phyloP scores from a whole-genome alignment of 2,113 vertebrate genomes.

The Serranochromis macrocephalus region DNA sequence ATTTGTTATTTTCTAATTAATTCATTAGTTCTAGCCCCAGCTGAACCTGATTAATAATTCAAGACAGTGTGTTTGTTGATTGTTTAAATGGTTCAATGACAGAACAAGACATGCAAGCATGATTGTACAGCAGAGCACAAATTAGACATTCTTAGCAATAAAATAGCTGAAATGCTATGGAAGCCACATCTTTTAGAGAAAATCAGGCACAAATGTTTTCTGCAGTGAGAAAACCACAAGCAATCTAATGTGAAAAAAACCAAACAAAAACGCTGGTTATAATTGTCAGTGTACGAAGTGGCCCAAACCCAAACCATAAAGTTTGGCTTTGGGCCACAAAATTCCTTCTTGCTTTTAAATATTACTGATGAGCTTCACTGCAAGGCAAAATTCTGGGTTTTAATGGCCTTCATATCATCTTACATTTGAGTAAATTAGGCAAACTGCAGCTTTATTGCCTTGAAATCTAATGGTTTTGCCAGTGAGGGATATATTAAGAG shows the following conservation, averaged over 20 bases:
- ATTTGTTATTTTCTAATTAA: neutral
- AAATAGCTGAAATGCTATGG: neutral
- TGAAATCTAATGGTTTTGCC: neutral
- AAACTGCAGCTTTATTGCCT: neutral
- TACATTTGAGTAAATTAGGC: slow-evolving; percentile 4
- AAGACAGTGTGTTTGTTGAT: neutral
- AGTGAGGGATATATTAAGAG: neutral
- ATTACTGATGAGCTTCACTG: neutral
- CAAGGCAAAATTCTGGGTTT: neutral
- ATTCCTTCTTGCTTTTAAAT: neutral
- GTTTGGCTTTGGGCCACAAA: neutral
- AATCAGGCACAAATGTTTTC: neutral
- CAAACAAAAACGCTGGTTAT: neutral
- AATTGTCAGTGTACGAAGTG: neutral
- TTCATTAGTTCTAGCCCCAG: neutral
- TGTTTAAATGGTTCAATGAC: neutral
- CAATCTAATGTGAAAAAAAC: neutral
- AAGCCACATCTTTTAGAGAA: neutral
- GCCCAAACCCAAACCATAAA: neutral
- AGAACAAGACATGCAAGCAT: neutral
- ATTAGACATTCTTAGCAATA: neutral
- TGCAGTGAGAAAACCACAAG: neutral
- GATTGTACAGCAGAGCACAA: neutral
- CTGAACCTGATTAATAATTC: neutral
- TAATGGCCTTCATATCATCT: neutral